Base-by-base conservation (phyloP, 30 jellyfish, hydroid and myxozoan species). In the Turritopsis dohrnii region DNA sequence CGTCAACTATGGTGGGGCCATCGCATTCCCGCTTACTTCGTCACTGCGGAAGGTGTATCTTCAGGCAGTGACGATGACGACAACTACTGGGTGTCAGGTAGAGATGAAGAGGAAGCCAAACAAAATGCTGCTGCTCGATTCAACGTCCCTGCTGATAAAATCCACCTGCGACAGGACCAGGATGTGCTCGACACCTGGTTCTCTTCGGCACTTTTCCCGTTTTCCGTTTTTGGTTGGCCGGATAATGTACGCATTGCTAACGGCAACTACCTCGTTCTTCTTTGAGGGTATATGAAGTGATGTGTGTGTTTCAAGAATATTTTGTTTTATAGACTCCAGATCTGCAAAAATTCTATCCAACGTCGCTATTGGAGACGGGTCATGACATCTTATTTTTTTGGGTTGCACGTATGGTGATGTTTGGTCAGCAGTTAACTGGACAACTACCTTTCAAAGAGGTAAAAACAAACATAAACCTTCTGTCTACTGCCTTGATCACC, bases 1-100 rank as follows among this genome's bases (percentile, higher is more conserved):
- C 88, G 99, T 25, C 99, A 95, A 77, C 86, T 95, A n/a, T 95
- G 99, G 99, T 95, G 99, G 99, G 99, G 99, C 21, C 99, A 95
- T 83, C 96, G 99, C 22, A 90, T 95, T 16, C 99, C 99, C 7
- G 99, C 99, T 1, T 95, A 95, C 54, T 87, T 79, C 83, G 97
- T 94, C 60, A 75, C 97, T 4, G 69, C 85, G 8, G 87, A 84
- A 21, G 97, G 87, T 71, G 77, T 71, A 82, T 24, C 89, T 1
- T 82, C 89, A 23, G 89, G 89, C 21, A 25, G 76, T 26, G 95
- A 86, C 75, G 93, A 86, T 29, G 96, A 89, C 79, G 96, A 73
- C 53, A 83, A 89, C 18, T 86, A 75, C 79, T 94, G 99, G 99
- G 96, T 94, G 19, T 88, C 97, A 76, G 99, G 97, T 19, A 89